Base-by-base conservation (phyloP, 2,113 vertebrate genomes). In the Hiodon alosoides region DNA sequence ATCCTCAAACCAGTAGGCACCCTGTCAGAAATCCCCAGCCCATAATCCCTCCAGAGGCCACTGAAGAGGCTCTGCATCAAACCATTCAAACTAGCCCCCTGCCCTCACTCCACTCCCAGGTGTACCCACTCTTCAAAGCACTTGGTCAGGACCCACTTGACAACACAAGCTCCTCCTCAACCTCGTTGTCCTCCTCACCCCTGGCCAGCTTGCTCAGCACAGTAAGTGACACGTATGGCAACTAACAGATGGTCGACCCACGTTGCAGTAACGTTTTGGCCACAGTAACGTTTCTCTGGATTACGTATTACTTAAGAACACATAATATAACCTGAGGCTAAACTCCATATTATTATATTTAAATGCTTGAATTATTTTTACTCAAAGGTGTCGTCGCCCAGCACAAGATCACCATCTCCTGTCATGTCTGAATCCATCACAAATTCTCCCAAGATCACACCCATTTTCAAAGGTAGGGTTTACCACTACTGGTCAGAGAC, bases 381-480 rank as follows among this genome's bases (percentile, higher is more conserved):
- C 74, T 73, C 31, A 65, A 16, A 92, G 91, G 80, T 87, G 75
- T 89, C 88, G 46, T 87, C 87, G 70, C 79, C 85, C 80, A 87
- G 78, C 77, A 55, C 78, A 31, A 74, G 77, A 76, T 50, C 85
- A 11, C 76, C 78, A 5, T 72, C 83, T 58, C 84, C 80, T 16
- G 0, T 76, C 5, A 67, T 81, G 31, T 77, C 81, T 0, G 79
- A 85, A 66, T 74, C 73, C 10, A 78, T 31, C 2, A 58, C 80
- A 11, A 67, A 76, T 5, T 64, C 52, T 6, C 73, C 83, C 3
- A 88, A 85, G 72, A 76, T 82, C 2, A 86, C 66, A 79, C 86
- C 92, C 55, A 80, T 87, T 80, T 84, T 77, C 0, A 85, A 93
- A 80, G 94, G 96, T 97, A 83, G 89, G 90, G 74, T 67, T 55